These are phyloP conservation scores for Gymnobelideus leadbeateri DNA, from an alignment of 2,113 vertebrate genomes.

Conservation along the genomic window DNA sequence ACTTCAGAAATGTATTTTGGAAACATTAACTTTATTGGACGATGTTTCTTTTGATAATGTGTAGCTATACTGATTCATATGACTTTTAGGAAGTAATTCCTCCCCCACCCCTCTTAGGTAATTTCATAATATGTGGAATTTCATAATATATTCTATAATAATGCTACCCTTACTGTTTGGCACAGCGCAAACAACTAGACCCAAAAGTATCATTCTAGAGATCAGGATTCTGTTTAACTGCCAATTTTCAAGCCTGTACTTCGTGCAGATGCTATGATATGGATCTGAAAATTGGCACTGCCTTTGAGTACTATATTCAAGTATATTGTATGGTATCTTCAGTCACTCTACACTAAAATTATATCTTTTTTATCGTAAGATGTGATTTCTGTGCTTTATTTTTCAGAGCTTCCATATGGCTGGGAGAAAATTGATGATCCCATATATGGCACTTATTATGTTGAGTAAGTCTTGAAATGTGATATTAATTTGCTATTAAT, in stretches of 20 bases:
- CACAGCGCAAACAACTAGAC: conserved; percentile 46
- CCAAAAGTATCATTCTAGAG: conserved; percentile 57
- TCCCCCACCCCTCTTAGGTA: background rate
- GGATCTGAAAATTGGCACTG: conserved; percentile 68
- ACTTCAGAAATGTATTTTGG: conserved; percentile 57
- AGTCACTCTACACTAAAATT: conserved; percentile 63
- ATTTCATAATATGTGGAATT: conserved; percentile 9
- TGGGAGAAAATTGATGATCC: conserved; percentile 99
- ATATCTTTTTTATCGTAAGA: conserved; percentile 71
- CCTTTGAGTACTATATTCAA: conserved; percentile 65
- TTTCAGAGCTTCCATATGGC: conserved; percentile 99
- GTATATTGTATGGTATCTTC: conserved; percentile 58
- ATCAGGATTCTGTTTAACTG: conserved; percentile 53
- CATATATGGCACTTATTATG: conserved; percentile 99
- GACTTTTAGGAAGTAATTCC: conserved; percentile 54
- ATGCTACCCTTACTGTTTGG: conserved; percentile 18
- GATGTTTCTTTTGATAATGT: conserved; percentile 51
- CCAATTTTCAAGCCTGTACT: conserved; percentile 70
- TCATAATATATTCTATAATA: background rate
- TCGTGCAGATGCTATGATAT: conserved; percentile 41
- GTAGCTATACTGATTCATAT: conserved; percentile 38
- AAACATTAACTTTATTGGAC: conserved; percentile 56
- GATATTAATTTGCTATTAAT: conserved; percentile 85
- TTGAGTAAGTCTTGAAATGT: conserved; percentile 94
- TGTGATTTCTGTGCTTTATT: conserved; percentile 81